These are phyloP conservation scores for Thamnophis sirtalis DNA, from an alignment of 2,113 vertebrate species.

Conservation along the genomic window DNA sequence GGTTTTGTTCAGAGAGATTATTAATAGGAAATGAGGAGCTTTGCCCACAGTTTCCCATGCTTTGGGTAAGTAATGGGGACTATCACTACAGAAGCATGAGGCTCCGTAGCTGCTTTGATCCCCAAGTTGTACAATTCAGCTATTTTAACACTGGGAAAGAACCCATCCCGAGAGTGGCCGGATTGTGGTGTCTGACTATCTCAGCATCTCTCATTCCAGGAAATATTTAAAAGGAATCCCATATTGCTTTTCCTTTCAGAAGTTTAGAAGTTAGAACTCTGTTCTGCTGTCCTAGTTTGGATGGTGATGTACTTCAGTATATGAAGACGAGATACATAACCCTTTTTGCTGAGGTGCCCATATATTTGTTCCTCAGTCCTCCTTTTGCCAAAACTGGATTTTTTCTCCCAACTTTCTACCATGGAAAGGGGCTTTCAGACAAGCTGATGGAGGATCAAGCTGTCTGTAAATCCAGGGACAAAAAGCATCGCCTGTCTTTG, in stretches of 20 bases:
- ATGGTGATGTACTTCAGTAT: not conserved
- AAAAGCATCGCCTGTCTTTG: not conserved
- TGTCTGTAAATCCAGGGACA: not conserved
- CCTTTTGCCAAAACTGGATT: not conserved
- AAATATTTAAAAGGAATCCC: conserved; percentile 58
- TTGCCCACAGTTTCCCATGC: conserved; percentile 16
- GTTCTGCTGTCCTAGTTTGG: conserved; percentile 39
- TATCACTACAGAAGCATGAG: not conserved
- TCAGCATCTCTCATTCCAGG: conserved; percentile 61
- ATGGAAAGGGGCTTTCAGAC: not conserved
- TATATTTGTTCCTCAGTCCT: not conserved
- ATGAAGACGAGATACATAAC: not conserved
- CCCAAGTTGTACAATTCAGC: conserved; percentile 48
- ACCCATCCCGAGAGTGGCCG: not conserved
- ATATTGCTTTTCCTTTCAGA: conserved; percentile 54
- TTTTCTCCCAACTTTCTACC: not conserved
- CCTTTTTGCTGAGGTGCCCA: not conserved
- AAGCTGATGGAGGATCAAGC: not conserved
- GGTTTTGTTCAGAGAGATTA: not conserved
- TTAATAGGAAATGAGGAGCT: not conserved
- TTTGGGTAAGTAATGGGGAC: conserved; percentile 13
- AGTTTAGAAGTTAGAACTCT: conserved; percentile 53
- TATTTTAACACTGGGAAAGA: not conserved
- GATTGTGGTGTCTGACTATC: conserved; percentile 16
- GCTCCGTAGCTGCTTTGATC: conserved; percentile 44